Percentiles rank a stretch among this genome's conserved stretches.
phyloP scores from a whole-genome alignment of 2,888 invertebrate species.

The Tanytarsus gracilentus region DNA sequence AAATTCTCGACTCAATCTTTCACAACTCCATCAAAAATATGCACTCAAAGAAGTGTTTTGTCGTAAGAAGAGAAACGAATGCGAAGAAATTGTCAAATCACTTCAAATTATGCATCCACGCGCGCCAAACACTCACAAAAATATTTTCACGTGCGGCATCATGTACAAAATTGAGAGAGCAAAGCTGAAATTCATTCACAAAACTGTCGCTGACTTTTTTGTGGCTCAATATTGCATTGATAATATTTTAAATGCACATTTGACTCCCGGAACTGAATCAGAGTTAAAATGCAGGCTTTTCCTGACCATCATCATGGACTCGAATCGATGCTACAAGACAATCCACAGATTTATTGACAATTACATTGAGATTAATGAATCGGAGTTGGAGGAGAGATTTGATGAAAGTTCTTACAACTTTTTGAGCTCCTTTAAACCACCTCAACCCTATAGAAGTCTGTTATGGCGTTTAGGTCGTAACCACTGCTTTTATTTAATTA shows the following conservation, averaged over 20 bases:
- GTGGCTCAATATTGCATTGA: background rate
- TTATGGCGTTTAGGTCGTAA: background rate
- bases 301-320: background rate
- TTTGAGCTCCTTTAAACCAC: background rate
- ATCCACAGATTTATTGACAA: conserved; percentile 3
- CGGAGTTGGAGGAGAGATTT: background rate
- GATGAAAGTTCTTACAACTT: background rate
- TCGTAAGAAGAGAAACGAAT: background rate
- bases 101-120: background rate
- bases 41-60: conserved; percentile 7
- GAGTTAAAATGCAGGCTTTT: background rate
- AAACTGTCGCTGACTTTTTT: background rate
- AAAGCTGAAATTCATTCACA: background rate
- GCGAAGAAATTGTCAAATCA: background rate
- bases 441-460: background rate
- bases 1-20: background rate
- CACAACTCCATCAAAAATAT: background rate
- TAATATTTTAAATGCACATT: background rate
- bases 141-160: background rate
- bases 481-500: background rate
- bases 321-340: background rate
- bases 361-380: conserved; percentile 1
- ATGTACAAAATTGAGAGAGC: background rate
- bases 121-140: background rate
- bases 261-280: background rate